Percentiles rank a stretch among this genome's conserved stretches.
phyloP scores from a whole-genome alignment of 2,113 vertebrate species.

The Indri indri region DNA sequence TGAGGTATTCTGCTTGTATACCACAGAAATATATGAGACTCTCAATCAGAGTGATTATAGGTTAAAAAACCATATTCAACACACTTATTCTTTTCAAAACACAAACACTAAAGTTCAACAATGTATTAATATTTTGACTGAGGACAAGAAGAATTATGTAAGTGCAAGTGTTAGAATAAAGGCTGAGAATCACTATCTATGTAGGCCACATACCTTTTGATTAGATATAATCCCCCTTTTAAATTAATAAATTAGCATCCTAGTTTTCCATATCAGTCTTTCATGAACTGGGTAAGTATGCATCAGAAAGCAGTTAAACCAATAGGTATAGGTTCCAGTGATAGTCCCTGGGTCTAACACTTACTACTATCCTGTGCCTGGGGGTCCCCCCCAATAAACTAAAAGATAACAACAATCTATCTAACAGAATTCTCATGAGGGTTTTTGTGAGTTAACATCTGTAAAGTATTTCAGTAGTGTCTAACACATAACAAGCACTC shows the following conservation, averaged over 20 bases:
- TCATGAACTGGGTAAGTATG: background rate
- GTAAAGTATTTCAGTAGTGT: background rate
- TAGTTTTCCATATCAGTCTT: constrained; percentile 3
- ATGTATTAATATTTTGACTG: background rate
- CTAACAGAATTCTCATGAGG: background rate
- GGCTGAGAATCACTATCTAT: background rate
- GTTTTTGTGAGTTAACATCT: background rate
- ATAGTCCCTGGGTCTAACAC: background rate
- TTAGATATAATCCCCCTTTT: background rate
- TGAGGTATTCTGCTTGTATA: background rate
- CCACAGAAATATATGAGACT: background rate
- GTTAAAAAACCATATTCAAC: background rate
- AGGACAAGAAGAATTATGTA: background rate
- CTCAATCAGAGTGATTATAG: background rate
- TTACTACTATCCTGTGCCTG: background rate
- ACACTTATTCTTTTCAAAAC: constrained; percentile 2
- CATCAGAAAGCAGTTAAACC: background rate
- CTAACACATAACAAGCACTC: background rate
- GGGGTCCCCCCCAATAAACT: background rate
- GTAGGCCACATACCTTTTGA: background rate
- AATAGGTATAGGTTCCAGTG: background rate
- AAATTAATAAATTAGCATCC: background rate
- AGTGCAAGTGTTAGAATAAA: background rate
- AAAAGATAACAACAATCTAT: background rate
- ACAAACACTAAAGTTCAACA: background rate